Conservation (phyloP, 53 echinoderm and acorn worm species). For the Actinopyga echinites region DNA sequence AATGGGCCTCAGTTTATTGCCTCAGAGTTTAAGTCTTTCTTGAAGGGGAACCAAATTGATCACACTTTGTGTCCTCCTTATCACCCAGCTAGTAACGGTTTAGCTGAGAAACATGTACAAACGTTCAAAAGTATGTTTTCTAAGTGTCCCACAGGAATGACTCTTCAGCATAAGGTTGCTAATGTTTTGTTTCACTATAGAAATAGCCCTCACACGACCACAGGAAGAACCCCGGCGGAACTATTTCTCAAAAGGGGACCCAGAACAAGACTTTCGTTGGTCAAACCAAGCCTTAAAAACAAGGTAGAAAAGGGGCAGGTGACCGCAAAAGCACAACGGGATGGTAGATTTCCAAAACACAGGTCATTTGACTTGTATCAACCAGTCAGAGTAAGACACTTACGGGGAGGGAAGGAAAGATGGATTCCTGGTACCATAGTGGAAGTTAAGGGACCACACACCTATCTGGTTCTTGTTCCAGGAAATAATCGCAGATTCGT, state of each 20-base stretch:
- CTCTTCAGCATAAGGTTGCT: constrained; percentile 57
- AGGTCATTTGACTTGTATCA: constrained; percentile 37
- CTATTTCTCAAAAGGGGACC: constrained; percentile 39
- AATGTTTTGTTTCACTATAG: constrained; percentile 55
- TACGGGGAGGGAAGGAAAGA: constrained; percentile 18
- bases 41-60: constrained; percentile 20
- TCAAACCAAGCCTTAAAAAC: constrained; percentile 50
- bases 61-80: constrained; percentile 40
- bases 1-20: constrained; percentile 41
- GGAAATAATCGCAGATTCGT: constrained; percentile 51
- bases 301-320: constrained; percentile 46
- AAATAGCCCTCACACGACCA: constrained; percentile 58
- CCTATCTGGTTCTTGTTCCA: constrained; percentile 48
- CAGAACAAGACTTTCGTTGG: constrained; percentile 1
- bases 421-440: constrained; percentile 49
- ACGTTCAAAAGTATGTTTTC: constrained; percentile 59
- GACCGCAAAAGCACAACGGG: constrained; percentile 23
- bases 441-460: constrained; percentile 44
- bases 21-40: not conserved
- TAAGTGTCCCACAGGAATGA: constrained; percentile 36
- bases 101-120: constrained; percentile 52
- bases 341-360: constrained; percentile 13
- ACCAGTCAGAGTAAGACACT: constrained; percentile 5
- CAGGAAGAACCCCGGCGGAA: constrained; percentile 71
- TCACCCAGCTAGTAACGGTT: constrained; percentile 53